Evolutionary conservation across 2,888 invertebrate species (phyloP).

Genomic region (Morpho helenor): DNA sequence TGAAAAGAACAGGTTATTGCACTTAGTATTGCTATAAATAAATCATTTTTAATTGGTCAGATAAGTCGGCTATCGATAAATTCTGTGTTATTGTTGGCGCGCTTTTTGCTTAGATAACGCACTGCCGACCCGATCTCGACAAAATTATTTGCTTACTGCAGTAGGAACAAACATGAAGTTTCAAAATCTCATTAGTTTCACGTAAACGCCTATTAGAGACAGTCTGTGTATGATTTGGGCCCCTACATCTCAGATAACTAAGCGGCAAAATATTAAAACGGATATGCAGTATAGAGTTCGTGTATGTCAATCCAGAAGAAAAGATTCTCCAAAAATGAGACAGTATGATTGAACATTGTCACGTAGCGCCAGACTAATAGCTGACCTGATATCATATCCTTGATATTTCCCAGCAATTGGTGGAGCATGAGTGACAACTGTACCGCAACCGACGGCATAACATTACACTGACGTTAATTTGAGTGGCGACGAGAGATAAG

Average conservation of each 20-base stretch:
- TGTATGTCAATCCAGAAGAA: slow-evolving; percentile 66
- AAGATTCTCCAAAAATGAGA: slow-evolving; percentile 61
- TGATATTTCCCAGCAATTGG: slow-evolving; percentile 74
- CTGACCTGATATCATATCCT: slow-evolving; percentile 73
- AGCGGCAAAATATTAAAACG: slow-evolving; percentile 40
- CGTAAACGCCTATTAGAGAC: slow-evolving; percentile 76
- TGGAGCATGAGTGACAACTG: slow-evolving; percentile 77
- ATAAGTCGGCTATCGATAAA: slow-evolving; percentile 46
- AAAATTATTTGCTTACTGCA: slow-evolving; percentile 60
- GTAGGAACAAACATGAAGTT: slow-evolving; percentile 68
- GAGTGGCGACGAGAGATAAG: slow-evolving; percentile 53
- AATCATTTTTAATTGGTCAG: slow-evolving; percentile 50
- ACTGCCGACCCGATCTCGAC: slow-evolving; percentile 47
- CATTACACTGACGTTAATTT: slow-evolving; percentile 74
- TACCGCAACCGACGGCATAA: slow-evolving; percentile 57
- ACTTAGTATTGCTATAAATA: slow-evolving; percentile 66
- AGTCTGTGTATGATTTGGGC: slow-evolving; percentile 70
- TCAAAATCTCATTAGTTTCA: slow-evolving; percentile 61
- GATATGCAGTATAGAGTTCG: slow-evolving; percentile 51
- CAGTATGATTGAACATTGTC: slow-evolving; percentile 67
- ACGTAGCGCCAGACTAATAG: slow-evolving; percentile 69
- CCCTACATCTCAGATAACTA: slow-evolving; percentile 63
- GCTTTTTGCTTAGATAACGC: slow-evolving; percentile 38
- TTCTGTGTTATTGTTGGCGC: slow-evolving; percentile 63
- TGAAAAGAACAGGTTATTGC: slow-evolving; percentile 64